Conservation (phyloP, 2,888 invertebrate species). For the Automeris io region DNA sequence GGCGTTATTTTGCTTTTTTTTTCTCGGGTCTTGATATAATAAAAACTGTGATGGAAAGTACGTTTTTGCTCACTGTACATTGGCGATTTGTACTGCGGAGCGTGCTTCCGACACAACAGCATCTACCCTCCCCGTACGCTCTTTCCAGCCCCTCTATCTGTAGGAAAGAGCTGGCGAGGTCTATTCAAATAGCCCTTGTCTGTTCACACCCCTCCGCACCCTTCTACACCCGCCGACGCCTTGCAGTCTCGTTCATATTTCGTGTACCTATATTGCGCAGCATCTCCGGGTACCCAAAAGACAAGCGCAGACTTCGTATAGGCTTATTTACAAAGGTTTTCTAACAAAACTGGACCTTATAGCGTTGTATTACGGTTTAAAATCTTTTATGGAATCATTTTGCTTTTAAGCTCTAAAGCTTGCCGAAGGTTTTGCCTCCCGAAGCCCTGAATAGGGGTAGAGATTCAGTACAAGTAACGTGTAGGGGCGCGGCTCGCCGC, state of each 20-base stretch:
- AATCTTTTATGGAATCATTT: constrained; percentile 13
- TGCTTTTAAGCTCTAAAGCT: constrained; percentile 32
- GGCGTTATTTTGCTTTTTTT: constrained; percentile 57
- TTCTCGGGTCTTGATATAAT: constrained; percentile 44
- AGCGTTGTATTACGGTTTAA: constrained; percentile 14
- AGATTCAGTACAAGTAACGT: constrained; percentile 76
- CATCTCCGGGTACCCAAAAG: constrained; percentile 75
- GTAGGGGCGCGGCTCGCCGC: constrained; percentile 77
- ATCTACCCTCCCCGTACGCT: constrained; percentile 31
- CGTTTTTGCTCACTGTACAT: constrained; percentile 64
- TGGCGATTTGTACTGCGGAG: constrained; percentile 61
- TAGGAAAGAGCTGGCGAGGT: constrained; percentile 62
- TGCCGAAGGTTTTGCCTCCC: constrained; percentile 45
- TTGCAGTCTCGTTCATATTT: constrained; percentile 78
- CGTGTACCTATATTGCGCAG: constrained; percentile 78
- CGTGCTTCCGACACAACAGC: constrained; percentile 74
- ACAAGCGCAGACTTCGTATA: constrained; percentile 68
- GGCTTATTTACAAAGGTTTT: constrained; percentile 28
- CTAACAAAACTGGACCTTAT: constrained; percentile 27
- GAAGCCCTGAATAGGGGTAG: constrained; percentile 74
- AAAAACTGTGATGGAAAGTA: constrained; percentile 60
- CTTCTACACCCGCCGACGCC: constrained; percentile 70
- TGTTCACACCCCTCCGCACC: constrained; percentile 69
- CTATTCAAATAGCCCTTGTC: constrained; percentile 73
- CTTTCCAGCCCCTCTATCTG: constrained; percentile 27